A percentile compares a stretch with the other conserved stretches of the same genome.
Evolutionary conservation across 2,113 vertebrate species (phyloP).

Genomic region (Gopherus evgoodei): DNA sequence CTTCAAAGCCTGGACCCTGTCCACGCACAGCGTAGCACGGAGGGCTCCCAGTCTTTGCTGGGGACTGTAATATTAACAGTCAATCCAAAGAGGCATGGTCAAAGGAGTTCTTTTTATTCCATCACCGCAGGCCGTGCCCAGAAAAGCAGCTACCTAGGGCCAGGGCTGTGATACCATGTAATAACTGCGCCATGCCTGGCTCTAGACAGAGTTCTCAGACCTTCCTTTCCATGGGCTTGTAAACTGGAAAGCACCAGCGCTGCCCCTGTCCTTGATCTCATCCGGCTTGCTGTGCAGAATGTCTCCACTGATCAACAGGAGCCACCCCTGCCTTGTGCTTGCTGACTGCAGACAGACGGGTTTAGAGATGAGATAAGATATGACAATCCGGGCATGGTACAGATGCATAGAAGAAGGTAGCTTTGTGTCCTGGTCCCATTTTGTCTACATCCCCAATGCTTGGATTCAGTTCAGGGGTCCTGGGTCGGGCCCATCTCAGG

Average conservation of each 20-base stretch:
- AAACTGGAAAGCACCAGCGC: background rate
- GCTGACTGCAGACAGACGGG: background rate
- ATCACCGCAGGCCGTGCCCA: rapidly evolving
- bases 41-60: background rate
- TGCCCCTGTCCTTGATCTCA: background rate
- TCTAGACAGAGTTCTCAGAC: background rate
- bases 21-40: rapidly evolving
- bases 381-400: background rate
- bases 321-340: background rate
- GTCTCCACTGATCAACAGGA: background rate
- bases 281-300: background rate
- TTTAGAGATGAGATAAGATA: conserved; percentile 24
- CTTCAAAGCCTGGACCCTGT: rapidly evolving
- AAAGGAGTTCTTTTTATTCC: background rate
- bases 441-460: background rate
- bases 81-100: background rate
- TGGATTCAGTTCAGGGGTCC: background rate
- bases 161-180: background rate
- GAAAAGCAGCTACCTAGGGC: background rate
- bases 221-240: background rate
- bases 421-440: background rate
- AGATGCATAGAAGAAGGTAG: background rate
- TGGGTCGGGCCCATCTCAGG: background rate
- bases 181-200: background rate
- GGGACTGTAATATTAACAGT: background rate